Evolutionary conservation across 2,888 invertebrate genomes (phyloP), one percentile per base, ranked within the genome.

Genomic region (Melanargia galathea): DNA sequence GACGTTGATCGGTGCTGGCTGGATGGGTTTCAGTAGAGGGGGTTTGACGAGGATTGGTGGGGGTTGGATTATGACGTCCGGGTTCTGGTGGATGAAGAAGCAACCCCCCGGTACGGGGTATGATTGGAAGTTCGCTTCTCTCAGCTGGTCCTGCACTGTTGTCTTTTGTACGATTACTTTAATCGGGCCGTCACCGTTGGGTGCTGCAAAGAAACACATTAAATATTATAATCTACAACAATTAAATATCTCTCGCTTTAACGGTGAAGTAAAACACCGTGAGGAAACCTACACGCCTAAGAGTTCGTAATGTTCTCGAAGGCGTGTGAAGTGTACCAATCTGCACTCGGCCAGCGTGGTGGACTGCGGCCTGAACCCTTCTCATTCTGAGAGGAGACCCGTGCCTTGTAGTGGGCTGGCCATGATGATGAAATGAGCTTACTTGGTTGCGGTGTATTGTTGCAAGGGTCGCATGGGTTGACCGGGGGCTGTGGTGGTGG

Each of bases 1-100:
- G 1, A 84, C 71, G 0, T 73, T 75, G 0, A 84, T 66, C 0
- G 74, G 51, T 0, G 83, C 80, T 3, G 85, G 86, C 10, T 72
- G 74, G 5, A 86, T 77, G 0, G 83, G 77, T 0, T 70, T 60
- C 0, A 80, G 60, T 2, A 74, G 73, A 0, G 74, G 75, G 0
- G 84, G 86, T 5, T 76, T 73, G 30, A 87, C 79, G 2, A 86
- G 69, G 68, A 89, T 84, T 0, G 88, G 73, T 0, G 89, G 86
- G 0, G 87, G 86, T 46, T 86, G 86, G 66, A 89, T 82, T 60
- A 83, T 63, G 0, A 85, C 76, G 67, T 85, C 84, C 1, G 88
- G 87, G 30, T 79, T 76, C 0, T 76, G 73, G 8, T 73, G 71
- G 60, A 87, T 67, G 79, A 66, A 86, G 72, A 89, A 77, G 2